These are phyloP conservation scores for Eptesicus fuscus DNA, from an alignment of 2,113 vertebrate genomes.

Conservation along the genomic window DNA sequence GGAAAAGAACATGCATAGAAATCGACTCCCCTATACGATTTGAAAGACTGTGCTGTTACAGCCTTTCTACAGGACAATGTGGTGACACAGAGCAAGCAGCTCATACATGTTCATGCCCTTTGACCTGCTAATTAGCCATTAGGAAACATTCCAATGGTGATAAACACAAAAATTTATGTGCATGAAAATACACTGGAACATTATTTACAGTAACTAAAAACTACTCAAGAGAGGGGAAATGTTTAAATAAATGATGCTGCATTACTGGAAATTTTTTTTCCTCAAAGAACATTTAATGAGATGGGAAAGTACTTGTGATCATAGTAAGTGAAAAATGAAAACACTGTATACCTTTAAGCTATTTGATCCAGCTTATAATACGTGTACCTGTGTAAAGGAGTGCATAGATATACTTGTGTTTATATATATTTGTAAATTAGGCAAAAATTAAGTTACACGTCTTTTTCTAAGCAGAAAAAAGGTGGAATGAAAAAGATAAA, in stretches of 20 bases:
- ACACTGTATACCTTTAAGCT: neutral
- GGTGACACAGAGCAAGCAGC: neutral
- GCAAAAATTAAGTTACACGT: neutral
- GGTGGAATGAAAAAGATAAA: neutral
- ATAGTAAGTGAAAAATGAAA: conserved; percentile 25
- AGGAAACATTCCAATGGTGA: conserved; percentile 1
- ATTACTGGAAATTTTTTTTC: conserved; percentile 50
- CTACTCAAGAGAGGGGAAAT: conserved; percentile 13
- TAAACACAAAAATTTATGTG: conserved; percentile 22
- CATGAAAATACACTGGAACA: conserved; percentile 40
- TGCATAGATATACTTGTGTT: neutral
- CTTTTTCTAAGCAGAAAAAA: conserved; percentile 16
- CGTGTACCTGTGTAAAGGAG: neutral
- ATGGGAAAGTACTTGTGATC: conserved; percentile 28
- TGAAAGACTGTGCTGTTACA: neutral
- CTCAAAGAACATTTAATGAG: conserved; percentile 50
- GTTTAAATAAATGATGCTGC: conserved; percentile 56
- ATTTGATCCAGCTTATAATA: neutral
- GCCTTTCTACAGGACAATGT: neutral
- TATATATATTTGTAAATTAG: neutral
- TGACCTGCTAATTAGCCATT: conserved; percentile 1
- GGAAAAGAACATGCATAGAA: conserved; percentile 20
- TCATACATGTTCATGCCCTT: neutral
- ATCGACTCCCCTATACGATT: neutral
- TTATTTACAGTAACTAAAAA: conserved; percentile 40